Conservation (phyloP, 2,797 vertebrate species). For the Ambastaia sidthimunki region DNA sequence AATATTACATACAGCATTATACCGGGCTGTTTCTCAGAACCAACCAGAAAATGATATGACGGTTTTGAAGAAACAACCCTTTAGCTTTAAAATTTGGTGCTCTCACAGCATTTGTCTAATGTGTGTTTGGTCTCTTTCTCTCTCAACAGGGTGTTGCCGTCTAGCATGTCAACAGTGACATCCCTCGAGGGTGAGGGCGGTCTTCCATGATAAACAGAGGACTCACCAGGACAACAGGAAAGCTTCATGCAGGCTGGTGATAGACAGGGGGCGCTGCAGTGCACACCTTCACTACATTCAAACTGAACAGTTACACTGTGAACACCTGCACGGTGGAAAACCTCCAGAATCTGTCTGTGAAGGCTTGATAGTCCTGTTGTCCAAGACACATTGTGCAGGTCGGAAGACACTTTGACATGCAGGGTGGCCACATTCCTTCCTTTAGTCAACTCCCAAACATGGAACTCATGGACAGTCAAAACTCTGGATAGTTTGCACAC, state of each 20-base stretch:
- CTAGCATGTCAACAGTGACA: background rate
- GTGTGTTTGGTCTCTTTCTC: background rate
- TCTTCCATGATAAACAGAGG: background rate
- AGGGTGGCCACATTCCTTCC: slow-evolving; percentile 82
- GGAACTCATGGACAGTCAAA: slow-evolving; percentile 79
- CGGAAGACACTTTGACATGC: slow-evolving; percentile 76
- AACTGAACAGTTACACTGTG: slow-evolving; percentile 84
- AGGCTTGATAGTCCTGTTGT: slow-evolving; percentile 56
- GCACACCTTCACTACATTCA: slow-evolving; percentile 68
- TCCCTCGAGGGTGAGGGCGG: background rate
- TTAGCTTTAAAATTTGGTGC: slow-evolving; percentile 27
- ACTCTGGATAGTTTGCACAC: slow-evolving; percentile 72
- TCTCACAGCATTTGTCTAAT: background rate
- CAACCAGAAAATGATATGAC: background rate
- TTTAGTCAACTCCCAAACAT: slow-evolving; percentile 81
- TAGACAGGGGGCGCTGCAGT: slow-evolving; percentile 29
- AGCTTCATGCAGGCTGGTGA: slow-evolving; percentile 18
- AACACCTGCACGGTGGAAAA: slow-evolving; percentile 79
- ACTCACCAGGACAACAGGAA: slow-evolving; percentile 31
- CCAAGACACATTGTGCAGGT: slow-evolving; percentile 46
- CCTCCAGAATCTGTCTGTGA: slow-evolving; percentile 70
- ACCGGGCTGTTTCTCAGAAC: too few relatives aligned
- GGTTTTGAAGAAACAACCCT: background rate
- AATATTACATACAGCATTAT: slow-evolving; percentile 39
- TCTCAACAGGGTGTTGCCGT: background rate